Percentiles rank a stretch among this genome's conserved stretches.
Evolutionary conservation across 2,113 vertebrate species (phyloP).

Genomic region (Leptobrachium ailaonicum): DNA sequence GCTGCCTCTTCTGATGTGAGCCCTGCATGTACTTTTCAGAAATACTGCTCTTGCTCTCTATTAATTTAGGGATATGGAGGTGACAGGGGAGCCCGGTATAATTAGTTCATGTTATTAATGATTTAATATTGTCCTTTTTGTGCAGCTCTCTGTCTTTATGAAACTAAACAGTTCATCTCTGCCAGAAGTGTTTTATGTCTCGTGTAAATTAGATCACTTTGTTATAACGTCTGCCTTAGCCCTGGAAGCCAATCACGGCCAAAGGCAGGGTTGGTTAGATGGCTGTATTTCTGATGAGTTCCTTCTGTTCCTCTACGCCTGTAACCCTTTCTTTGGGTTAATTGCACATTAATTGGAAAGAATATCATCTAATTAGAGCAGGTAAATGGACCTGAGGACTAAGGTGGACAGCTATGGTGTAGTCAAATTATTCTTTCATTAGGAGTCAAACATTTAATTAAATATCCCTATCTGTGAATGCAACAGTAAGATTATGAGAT

Average conservation of each 20-base stretch:
- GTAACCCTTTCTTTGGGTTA: background rate
- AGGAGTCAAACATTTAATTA: no score
- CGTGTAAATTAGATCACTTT: constrained; percentile 43
- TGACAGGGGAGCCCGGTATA: constrained; percentile 45
- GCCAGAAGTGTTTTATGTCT: constrained; percentile 49
- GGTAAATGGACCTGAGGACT: background rate
- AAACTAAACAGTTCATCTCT: constrained; percentile 50
- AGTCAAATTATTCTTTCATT: no score
- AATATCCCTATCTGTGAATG: no score
- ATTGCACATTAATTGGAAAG: background rate
- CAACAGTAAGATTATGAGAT: no score
- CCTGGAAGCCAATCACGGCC: constrained; percentile 19
- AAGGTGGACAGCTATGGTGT: background rate
- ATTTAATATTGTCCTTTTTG: constrained; percentile 51
- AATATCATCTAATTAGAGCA: background rate
- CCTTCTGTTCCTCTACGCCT: background rate
- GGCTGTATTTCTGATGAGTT: background rate
- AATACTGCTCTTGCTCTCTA: constrained; percentile 48
- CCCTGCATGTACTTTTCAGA: constrained; percentile 31
- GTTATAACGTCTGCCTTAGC: constrained; percentile 36
- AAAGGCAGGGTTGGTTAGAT: constrained; percentile 20
- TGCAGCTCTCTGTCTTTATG: constrained; percentile 46
- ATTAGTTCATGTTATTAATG: constrained; percentile 50
- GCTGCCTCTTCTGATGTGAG: constrained; percentile 21
- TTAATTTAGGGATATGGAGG: constrained; percentile 50